phyloP scores from a whole-genome alignment of 2,888 invertebrate genomes.

The Sclerodermus sp. region DNA sequence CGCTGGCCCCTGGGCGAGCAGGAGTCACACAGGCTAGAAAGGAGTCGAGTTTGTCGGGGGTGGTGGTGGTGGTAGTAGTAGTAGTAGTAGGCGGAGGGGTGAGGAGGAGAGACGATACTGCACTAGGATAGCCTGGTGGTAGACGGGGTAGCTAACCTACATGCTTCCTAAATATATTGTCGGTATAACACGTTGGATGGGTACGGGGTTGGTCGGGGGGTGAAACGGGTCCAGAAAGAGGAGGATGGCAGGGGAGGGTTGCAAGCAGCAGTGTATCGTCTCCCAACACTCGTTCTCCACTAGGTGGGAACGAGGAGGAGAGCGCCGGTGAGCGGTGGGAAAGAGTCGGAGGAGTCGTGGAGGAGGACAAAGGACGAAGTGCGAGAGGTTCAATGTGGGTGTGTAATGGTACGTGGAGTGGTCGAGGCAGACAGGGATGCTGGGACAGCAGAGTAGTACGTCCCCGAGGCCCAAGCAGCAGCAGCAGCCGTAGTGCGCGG shows the following conservation, averaged over 20 bases:
- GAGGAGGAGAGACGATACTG: constrained; percentile 15
- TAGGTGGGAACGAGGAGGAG: not conserved
- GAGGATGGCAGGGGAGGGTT: constrained; percentile 10
- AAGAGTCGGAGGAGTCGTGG: constrained; percentile 5
- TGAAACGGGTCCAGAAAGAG: constrained; percentile 3
- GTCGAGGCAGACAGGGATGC: constrained; percentile 21
- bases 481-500: too few species aligned
- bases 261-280: constrained; percentile 27
- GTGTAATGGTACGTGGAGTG: constrained; percentile 21
- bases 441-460: constrained; percentile 27
- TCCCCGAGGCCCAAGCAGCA: constrained; percentile 31
- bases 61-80: constrained; percentile 8
- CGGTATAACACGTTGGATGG: constrained; percentile 29
- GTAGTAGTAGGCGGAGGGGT: constrained; percentile 9
- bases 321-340: not conserved
- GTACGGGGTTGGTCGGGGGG: constrained; percentile 5
- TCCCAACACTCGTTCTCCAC: constrained; percentile 26
- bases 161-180: constrained; percentile 43
- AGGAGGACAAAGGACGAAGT: constrained; percentile 9
- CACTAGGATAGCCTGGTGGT: constrained; percentile 14
- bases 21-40: constrained; percentile 10
- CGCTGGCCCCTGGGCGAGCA: constrained; percentile 19
- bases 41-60: constrained; percentile 8
- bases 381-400: too few species aligned
- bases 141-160: constrained; percentile 31